phyloP scores from a whole-genome alignment of 2,113 vertebrate genomes.

The Sterrhoptilus dennistouni region DNA sequence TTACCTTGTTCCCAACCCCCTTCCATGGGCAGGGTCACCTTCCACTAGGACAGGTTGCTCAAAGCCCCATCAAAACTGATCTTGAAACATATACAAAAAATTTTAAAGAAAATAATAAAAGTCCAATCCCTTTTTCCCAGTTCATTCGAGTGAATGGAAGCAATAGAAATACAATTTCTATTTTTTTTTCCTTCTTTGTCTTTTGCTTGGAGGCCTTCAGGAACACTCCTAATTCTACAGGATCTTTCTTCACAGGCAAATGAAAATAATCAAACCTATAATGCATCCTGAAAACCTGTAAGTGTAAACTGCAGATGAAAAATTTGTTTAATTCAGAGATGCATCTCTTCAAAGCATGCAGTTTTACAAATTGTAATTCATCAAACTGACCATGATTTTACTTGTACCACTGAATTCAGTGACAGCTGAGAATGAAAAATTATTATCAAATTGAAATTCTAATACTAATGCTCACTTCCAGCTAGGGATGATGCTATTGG shows the following conservation, averaged over 20 bases:
- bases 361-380: not conserved
- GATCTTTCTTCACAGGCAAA: not conserved
- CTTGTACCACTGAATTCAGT: not conserved
- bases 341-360: not conserved
- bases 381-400: not conserved
- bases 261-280: not conserved
- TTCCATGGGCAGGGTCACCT: not conserved
- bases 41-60: not conserved
- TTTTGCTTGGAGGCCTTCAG: not conserved
- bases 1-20: not conserved
- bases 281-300: not conserved
- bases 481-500: not conserved
- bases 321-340: not conserved
- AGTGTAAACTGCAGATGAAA: not conserved
- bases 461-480: not conserved
- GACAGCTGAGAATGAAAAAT: not conserved
- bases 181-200: not conserved
- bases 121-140: not conserved
- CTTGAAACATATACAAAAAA: not conserved
- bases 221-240: not conserved
- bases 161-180: not conserved
- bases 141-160: not conserved
- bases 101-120: not conserved
- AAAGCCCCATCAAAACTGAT: not conserved
- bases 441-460: not conserved